These are phyloP conservation scores for Enteromius trimaculatus DNA, from an alignment of 2,797 vertebrate species.

Conservation along the genomic window DNA sequence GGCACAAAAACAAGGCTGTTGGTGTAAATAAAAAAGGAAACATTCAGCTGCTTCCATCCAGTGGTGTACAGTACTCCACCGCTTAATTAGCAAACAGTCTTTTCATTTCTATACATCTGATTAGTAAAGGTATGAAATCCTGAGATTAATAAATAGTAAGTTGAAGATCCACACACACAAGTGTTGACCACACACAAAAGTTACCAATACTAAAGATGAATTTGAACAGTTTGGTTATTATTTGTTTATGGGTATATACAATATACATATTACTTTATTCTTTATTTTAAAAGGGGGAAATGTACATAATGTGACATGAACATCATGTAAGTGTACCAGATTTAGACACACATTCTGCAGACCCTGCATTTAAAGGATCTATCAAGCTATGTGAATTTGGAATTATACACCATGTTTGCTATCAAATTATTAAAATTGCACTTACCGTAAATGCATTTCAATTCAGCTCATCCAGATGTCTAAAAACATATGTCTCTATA, in stretches of 20 bases:
- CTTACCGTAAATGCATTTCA: background rate
- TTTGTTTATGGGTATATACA: background rate
- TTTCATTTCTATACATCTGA: background rate
- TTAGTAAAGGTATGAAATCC: conserved; percentile 11
- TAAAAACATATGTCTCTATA: background rate
- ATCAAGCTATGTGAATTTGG: background rate
- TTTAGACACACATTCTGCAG: background rate
- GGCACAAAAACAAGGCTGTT: background rate
- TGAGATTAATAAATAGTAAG: background rate
- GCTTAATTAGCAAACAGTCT: conserved; percentile 7
- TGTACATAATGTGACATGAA: background rate
- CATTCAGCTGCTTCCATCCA: background rate
- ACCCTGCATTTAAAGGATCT: background rate
- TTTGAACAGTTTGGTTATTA: background rate
- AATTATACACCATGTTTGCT: background rate
- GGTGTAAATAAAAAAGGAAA: background rate
- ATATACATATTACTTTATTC: background rate
- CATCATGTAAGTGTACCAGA: background rate
- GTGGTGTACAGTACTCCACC: background rate
- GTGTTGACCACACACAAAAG: background rate
- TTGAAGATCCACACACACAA: background rate
- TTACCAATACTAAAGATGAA: background rate
- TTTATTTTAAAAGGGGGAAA: background rate
- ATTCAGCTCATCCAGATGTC: conserved; percentile 1
- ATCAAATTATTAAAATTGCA: background rate